phyloP scores from a whole-genome alignment of 2,888 invertebrate genomes.

The Diarsia rubi region DNA sequence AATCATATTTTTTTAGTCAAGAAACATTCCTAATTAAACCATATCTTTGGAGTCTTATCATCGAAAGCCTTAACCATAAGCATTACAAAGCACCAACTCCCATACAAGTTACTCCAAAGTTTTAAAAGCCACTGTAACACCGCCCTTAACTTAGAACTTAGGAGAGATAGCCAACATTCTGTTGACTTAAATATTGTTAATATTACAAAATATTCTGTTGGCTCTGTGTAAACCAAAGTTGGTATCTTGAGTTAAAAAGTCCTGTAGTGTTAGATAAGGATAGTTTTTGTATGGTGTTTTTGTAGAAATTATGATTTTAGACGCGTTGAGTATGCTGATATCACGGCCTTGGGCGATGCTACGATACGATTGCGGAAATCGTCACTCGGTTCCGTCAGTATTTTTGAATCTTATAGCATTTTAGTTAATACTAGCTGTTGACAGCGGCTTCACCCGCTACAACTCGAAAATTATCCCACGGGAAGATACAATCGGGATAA shows the following conservation, averaged over 20 bases:
- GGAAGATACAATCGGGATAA: too few species aligned
- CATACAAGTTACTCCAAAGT: slow-evolving; percentile 51
- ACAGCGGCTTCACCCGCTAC: too few species aligned
- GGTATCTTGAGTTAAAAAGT: slow-evolving; percentile 25
- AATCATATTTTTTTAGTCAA: too few species aligned
- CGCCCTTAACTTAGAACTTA: slow-evolving; percentile 51
- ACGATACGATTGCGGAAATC: too few species aligned
- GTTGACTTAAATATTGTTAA: slow-evolving; percentile 64
- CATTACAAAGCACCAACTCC: slow-evolving; percentile 34
- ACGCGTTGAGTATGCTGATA: background rate
- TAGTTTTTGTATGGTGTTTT: slow-evolving; percentile 18
- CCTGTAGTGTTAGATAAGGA: slow-evolving; percentile 1
- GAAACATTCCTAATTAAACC: too few species aligned
- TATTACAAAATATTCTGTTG: slow-evolving; percentile 41
- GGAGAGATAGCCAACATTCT: slow-evolving; percentile 45
- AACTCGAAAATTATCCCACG: too few species aligned
- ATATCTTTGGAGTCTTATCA: background rate
- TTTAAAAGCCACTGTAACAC: slow-evolving; percentile 51
- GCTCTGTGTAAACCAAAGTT: slow-evolving; percentile 35
- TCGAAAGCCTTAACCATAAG: slow-evolving; percentile 4
- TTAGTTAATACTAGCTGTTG: too few species aligned
- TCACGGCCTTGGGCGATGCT: too few species aligned
- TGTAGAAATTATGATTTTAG: background rate
- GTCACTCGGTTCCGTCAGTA: too few species aligned
- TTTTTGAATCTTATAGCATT: too few species aligned